Base-by-base conservation (phyloP, 2,113 vertebrate genomes). In the Lycaon pictus region DNA sequence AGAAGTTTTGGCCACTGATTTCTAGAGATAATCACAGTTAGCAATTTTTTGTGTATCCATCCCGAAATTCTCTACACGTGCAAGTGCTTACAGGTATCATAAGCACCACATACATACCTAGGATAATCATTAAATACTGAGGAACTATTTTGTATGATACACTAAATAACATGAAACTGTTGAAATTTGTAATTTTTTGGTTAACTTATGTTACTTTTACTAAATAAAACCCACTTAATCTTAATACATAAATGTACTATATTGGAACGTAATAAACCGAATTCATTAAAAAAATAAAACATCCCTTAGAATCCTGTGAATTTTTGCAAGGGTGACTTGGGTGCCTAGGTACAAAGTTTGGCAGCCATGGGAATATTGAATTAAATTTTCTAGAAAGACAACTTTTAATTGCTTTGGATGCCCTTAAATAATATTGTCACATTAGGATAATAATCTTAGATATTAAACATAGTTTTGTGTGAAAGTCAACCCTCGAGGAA, bases 401-500 rank as follows among this genome's bases (percentile, higher is more conserved):
- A 22, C n/a, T 86, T 51, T 79, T 86, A 86, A 58, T 87, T 87
- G 17, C 19, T 80, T 90, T 90, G 27, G 11, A 23, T n/a, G 16
- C 15, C 65, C 29, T 90, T 62, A 71, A 62, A 93, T 88, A 88
- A 53, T n/a, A 43, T 76, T 88, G 13, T 84, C 35, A 87, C 13
- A 58, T 92, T 87, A 90, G 29, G 72, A n/a, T 81, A 51, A 63
- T 65, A 63, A 56, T 81, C n/a, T 80, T 86, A 23, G 16, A 5
- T 93, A 69, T 90, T 86, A 74, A 94, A 7, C 43, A 86, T 90
- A 72, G 55, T 93, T 90, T 94, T 80, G 22, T 85, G 35, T 84
- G 37, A 88, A 88, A 72, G 60, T 37, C 35, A 72, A 2, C 71
- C 22, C 55, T 92, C 27, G 43, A 88, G 53, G 84, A 89, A 92